Percentiles rank a stretch among this genome's conserved stretches.
phyloP scores from a whole-genome alignment of 2,113 vertebrate genomes.

The Cynoglossus semilaevis region DNA sequence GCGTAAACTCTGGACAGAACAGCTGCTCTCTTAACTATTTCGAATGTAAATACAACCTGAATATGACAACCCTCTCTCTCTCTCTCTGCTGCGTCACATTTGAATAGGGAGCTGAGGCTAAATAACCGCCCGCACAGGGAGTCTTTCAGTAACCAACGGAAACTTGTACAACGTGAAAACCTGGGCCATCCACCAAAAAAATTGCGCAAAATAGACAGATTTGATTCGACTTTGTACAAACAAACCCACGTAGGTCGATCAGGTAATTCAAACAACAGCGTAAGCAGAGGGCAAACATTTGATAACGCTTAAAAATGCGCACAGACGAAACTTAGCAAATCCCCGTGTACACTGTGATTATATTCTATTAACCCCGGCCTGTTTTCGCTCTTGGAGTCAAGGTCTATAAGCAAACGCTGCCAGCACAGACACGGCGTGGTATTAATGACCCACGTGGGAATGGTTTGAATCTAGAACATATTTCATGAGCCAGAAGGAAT shows the following conservation, averaged over 20 bases:
- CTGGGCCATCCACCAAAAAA: constrained; percentile 7
- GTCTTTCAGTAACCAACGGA: constrained; percentile 23
- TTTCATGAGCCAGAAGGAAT: constrained; percentile 71
- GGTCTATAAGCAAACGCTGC: constrained; percentile 50
- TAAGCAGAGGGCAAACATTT: constrained; percentile 10
- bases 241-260: not conserved
- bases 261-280: constrained; percentile 16
- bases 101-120: constrained; percentile 21
- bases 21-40: constrained; percentile 51
- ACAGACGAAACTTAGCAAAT: constrained; percentile 40
- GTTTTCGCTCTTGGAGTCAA: constrained; percentile 34
- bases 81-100: constrained; percentile 35
- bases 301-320: constrained; percentile 6
- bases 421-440: constrained; percentile 42
- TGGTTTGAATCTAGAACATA: constrained; percentile 66
- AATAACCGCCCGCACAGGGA: constrained; percentile 34
- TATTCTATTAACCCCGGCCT: constrained; percentile 36
- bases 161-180: constrained; percentile 1
- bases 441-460: constrained; percentile 68
- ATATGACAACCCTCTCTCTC: constrained; percentile 50
- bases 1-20: constrained; percentile 41
- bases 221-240: constrained; percentile 14
- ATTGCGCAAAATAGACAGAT: constrained; percentile 3
- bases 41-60: constrained; percentile 64
- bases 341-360: constrained; percentile 23